Evolutionary conservation across 2,113 vertebrate species (phyloP).

Genomic region (Gavia stellata): DNA sequence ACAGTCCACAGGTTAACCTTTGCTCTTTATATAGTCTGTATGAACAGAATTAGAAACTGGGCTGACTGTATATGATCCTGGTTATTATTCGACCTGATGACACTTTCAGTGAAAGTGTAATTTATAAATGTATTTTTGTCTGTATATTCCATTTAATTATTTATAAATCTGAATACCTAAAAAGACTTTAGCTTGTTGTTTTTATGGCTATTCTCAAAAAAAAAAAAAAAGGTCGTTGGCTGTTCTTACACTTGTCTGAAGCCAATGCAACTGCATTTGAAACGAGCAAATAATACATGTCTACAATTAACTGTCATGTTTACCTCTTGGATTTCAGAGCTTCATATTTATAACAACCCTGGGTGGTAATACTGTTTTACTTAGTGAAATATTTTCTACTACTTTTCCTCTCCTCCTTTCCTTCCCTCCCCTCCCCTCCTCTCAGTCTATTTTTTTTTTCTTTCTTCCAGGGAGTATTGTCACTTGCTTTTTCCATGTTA

Average conservation of each 20-base stretch:
- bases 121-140: background rate
- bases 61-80: background rate
- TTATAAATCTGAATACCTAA: background rate
- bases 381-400: background rate
- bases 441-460: too few species aligned
- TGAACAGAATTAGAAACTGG: slow-evolving; percentile 13
- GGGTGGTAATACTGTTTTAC: background rate
- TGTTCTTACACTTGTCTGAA: background rate
- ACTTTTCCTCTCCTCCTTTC: too few species aligned
- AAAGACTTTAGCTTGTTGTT: background rate
- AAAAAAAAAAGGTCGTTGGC: background rate
- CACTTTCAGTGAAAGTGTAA: background rate
- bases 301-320: background rate
- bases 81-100: background rate
- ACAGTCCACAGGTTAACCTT: slow-evolving; percentile 32
- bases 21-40: slow-evolving; percentile 5
- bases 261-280: background rate
- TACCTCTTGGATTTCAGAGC: background rate
- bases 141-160: background rate
- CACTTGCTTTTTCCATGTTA: background rate
- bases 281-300: background rate
- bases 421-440: too few species aligned
- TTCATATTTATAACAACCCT: background rate
- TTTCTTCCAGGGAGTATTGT: background rate
- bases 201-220: background rate